Evolutionary conservation across 2,888 invertebrate genomes (phyloP).

Genomic region (Cinara cedri): DNA sequence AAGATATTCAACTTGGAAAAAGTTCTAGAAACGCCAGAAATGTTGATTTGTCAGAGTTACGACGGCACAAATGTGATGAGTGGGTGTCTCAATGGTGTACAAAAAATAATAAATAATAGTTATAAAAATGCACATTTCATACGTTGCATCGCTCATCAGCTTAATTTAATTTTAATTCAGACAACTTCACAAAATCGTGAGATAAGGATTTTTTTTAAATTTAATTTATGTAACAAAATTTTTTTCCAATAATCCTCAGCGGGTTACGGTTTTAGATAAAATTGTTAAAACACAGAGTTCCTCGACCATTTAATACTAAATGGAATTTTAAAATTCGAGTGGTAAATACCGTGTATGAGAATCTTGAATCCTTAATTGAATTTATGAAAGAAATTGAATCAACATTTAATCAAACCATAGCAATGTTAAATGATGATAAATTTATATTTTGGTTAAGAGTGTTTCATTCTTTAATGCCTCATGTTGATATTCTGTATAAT

Average conservation of each 20-base stretch:
- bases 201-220: conserved; percentile 51
- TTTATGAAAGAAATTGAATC: conserved; percentile 60
- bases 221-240: conserved; percentile 34
- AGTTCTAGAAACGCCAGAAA: conserved; percentile 53
- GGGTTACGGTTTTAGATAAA: conserved; percentile 59
- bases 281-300: conserved; percentile 58
- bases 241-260: conserved; percentile 58
- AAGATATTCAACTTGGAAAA: conserved; percentile 58
- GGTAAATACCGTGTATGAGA: conserved; percentile 59
- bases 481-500: conserved; percentile 1
- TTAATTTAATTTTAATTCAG: too few species aligned
- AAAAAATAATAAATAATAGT: conserved; percentile 56
- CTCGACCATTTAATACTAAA: conserved; percentile 52
- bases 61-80: conserved; percentile 51
- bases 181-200: too few species aligned
- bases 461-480: too few species aligned
- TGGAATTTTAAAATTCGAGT: conserved; percentile 60
- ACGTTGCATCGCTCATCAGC: too few species aligned
- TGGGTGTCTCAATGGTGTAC: conserved; percentile 23
- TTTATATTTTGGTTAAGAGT: too few species aligned
- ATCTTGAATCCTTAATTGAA: conserved; percentile 59
- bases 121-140: too few species aligned
- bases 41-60: conserved; percentile 59
- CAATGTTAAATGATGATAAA: conserved; percentile 48
- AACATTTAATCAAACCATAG: conserved; percentile 54